Evolutionary conservation across 2,797 vertebrate genomes (phyloP).

Genomic region (Megaceryle alcyon): DNA sequence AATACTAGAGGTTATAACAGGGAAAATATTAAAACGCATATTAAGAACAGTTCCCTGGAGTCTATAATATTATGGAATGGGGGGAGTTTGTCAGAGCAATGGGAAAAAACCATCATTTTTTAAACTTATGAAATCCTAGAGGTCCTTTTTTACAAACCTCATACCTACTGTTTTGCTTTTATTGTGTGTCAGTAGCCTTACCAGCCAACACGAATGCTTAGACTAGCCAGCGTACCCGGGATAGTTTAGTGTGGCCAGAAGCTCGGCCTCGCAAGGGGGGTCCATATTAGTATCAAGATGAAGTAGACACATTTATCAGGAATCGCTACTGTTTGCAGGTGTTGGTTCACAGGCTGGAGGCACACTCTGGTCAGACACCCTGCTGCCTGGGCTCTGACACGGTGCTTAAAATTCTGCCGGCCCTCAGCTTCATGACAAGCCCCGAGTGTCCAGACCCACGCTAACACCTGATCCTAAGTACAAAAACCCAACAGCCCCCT

Average conservation of each 20-base stretch:
- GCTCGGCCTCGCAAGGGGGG: background rate
- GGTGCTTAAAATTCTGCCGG: fast-evolving
- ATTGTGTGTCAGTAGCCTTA: background rate
- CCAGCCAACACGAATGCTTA: background rate
- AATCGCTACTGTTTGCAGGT: fast-evolving
- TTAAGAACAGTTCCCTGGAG: background rate
- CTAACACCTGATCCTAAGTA: fast-evolving
- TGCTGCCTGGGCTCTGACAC: background rate
- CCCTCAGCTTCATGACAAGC: fast-evolving
- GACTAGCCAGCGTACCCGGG: fast-evolving
- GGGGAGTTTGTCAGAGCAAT: background rate
- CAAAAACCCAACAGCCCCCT: fast-evolving
- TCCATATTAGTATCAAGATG: fast-evolving
- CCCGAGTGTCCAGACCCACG: fast-evolving
- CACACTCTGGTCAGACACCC: background rate
- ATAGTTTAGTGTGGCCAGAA: background rate
- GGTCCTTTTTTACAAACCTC: background rate
- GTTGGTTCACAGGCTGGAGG: background rate
- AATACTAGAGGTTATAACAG: background rate
- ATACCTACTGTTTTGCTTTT: fast-evolving
- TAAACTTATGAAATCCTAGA: background rate
- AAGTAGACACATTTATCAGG: background rate
- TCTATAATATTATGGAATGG: background rate
- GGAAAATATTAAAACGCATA: background rate
- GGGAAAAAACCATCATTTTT: background rate